A percentile compares a stretch with the other conserved stretches of the same genome.
These are phyloP conservation scores for Sciurus vulgaris DNA, from an alignment of 2,797 vertebrate genomes.

Conservation along the genomic window DNA sequence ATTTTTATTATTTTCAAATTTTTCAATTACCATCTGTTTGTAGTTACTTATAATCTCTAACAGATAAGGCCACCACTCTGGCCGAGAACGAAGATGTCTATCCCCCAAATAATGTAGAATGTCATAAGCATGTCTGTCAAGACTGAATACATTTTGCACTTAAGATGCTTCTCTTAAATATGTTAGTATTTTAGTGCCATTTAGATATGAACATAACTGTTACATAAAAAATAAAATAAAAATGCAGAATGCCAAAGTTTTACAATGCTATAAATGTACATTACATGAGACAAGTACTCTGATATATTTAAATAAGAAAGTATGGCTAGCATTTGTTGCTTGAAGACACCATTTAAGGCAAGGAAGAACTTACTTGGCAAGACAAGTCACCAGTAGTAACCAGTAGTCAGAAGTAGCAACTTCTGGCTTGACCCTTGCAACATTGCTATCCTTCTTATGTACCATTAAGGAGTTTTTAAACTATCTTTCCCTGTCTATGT, in stretches of 20 bases:
- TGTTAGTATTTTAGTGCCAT: conserved; percentile 68
- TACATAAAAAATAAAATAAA: conserved; percentile 48
- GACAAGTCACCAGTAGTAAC: background rate
- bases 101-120: conserved; percentile 31
- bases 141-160: conserved; percentile 61
- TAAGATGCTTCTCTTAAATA: conserved; percentile 57
- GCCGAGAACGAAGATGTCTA: background rate
- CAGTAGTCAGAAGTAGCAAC: too few species aligned
- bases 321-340: background rate
- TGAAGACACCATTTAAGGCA: background rate
- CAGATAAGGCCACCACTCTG: background rate
- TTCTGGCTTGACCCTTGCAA: background rate
- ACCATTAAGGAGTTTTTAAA: background rate
- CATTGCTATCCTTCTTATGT: background rate
- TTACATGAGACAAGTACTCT: background rate
- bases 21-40: background rate
- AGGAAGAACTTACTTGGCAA: background rate
- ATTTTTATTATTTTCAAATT: background rate
- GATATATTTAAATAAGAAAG: conserved; percentile 39
- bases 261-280: conserved; percentile 34
- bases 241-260: conserved; percentile 13
- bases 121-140: conserved; percentile 17
- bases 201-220: conserved; percentile 40
- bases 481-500: background rate
- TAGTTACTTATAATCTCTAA: background rate